phyloP scores from a whole-genome alignment of 1,140 invertebrate species.

The Lordiphosa clarofinis region DNA sequence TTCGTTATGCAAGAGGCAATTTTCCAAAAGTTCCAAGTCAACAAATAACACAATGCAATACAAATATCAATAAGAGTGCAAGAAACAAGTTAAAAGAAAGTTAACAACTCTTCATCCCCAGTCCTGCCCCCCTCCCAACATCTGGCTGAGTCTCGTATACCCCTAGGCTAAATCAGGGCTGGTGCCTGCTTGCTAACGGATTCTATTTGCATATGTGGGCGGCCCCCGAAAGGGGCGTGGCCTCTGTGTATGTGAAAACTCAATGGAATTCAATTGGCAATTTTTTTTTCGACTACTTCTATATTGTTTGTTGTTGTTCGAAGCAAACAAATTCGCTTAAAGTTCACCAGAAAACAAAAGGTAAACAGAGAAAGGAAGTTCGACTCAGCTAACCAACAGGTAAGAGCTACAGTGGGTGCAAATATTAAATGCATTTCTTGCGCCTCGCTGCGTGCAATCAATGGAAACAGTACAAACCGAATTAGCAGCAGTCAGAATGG shows the following conservation, averaged over 20 bases:
- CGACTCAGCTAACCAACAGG: conserved; percentile 25
- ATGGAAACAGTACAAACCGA: conserved; percentile 18
- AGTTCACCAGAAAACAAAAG: conserved; percentile 59
- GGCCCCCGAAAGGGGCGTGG: conserved; percentile 25
- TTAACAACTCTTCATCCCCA: conserved; percentile 37
- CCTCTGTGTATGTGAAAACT: conserved; percentile 28
- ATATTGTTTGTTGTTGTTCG: conserved; percentile 34
- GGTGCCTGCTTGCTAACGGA: not conserved
- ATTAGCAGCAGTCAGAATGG: conserved; percentile 27
- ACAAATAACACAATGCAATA: conserved; percentile 66
- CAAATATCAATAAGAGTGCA: conserved; percentile 70
- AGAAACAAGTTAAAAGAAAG: conserved; percentile 75
- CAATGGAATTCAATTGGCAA: conserved; percentile 66
- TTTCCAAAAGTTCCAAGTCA: conserved; percentile 55
- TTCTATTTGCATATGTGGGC: conserved; percentile 65
- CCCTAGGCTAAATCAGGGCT: conserved; percentile 48
- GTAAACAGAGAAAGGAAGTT: conserved; percentile 16
- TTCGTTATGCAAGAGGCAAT: conserved; percentile 53
- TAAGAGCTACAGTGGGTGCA: conserved; percentile 46
- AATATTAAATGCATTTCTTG: conserved; percentile 38
- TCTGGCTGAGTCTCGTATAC: conserved; percentile 47
- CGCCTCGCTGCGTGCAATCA: conserved; percentile 32
- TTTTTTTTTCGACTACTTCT: conserved; percentile 14
- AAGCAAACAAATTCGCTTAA: conserved; percentile 68
- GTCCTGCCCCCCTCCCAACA: no score